Evolutionary conservation across 1,140 invertebrate species (phyloP).

Genomic region (Heliconius congener): DNA sequence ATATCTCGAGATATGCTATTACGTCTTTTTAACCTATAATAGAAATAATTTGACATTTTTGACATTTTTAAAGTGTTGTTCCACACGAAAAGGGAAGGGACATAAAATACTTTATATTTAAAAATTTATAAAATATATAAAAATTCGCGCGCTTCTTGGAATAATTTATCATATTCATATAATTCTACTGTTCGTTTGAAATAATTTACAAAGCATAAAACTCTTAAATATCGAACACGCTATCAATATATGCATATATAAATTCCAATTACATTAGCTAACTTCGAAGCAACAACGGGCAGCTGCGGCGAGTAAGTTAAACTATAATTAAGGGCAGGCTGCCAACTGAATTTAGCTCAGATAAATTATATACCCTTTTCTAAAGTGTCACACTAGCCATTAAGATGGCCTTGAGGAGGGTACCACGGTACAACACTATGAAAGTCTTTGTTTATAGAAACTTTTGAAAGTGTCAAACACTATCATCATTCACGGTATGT

Average conservation of each 20-base stretch:
- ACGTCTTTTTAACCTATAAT: no score
- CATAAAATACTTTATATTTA: no score
- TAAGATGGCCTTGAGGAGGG: constrained; percentile 31
- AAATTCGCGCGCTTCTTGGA: no score
- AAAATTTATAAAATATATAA: no score
- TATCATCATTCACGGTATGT: not conserved
- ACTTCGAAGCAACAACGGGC: constrained; percentile 37
- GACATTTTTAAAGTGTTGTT: no score
- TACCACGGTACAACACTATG: not conserved
- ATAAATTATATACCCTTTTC: constrained; percentile 77
- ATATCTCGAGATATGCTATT: no score
- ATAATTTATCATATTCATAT: no score
- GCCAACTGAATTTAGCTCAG: constrained; percentile 61
- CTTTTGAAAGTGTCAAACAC: not conserved
- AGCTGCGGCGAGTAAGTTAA: constrained; percentile 64
- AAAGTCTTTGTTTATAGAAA: constrained; percentile 18
- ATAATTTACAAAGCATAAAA: no score
- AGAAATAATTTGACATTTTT: no score
- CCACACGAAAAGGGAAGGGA: no score
- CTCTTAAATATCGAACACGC: not conserved
- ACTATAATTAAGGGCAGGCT: constrained; percentile 74
- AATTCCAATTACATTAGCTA: constrained; percentile 40
- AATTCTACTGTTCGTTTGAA: no score
- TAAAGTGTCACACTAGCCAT: constrained; percentile 38
- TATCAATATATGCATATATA: constrained; percentile 22